Conservation (phyloP, 2,888 invertebrate genomes). For the Trachelus tabidus region DNA sequence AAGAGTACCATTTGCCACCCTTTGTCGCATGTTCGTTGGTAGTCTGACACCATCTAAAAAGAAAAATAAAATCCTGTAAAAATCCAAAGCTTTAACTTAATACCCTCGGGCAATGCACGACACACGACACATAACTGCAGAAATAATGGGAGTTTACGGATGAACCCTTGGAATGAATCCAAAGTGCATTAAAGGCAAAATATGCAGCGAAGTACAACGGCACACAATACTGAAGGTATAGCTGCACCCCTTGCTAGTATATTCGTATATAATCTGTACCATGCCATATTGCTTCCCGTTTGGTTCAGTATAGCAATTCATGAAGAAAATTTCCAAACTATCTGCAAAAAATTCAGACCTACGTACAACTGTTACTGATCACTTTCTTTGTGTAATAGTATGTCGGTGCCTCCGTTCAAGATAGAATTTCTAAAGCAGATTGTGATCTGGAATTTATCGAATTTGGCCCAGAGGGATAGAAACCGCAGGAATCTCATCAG, state of each 20-base stretch:
- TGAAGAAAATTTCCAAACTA: not conserved
- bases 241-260: not conserved
- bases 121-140: not conserved
- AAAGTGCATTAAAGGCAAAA: not conserved
- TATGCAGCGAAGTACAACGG: not conserved
- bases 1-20: conserved; percentile 69
- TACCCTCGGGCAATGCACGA: not conserved
- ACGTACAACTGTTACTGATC: not conserved
- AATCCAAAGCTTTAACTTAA: not conserved
- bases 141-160: not conserved
- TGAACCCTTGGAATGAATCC: not conserved
- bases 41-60: conserved; percentile 66
- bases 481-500: not conserved
- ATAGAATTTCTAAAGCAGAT: not conserved
- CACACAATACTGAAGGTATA: not conserved
- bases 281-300: not conserved
- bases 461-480: not conserved
- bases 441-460: not conserved
- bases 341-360: not conserved
- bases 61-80: not conserved
- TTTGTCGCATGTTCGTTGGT: conserved; percentile 70
- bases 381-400: not conserved
- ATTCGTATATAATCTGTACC: not conserved
- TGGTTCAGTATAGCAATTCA: not conserved
- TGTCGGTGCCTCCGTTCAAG: not conserved